These are phyloP conservation scores for Aleiodes leptofemur DNA, from an alignment of 2,888 invertebrate species.

Conservation along the genomic window DNA sequence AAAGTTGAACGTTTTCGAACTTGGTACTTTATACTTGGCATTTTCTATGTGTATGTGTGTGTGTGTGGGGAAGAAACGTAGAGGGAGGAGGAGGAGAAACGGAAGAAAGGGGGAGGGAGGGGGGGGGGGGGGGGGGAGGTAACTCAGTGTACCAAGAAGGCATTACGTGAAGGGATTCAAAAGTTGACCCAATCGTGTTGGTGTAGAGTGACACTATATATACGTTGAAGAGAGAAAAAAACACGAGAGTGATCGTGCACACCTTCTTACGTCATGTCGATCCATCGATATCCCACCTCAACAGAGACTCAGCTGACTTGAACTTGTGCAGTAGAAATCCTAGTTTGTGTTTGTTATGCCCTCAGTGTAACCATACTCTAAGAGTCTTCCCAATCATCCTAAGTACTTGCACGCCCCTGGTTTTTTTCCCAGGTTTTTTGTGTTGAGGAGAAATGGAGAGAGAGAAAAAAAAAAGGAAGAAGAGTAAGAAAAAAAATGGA, in stretches of 20 bases:
- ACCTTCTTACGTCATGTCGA: constrained; percentile 42
- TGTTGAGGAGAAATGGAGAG: constrained; percentile 33
- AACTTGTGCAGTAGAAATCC: not conserved
- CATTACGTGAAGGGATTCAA: constrained; percentile 66
- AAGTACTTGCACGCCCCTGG: constrained; percentile 57
- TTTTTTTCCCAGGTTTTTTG: constrained; percentile 47
- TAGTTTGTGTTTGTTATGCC: constrained; percentile 57
- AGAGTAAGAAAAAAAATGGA: constrained; percentile 34
- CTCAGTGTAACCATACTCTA: constrained; percentile 54
- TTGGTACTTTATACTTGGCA: constrained; percentile 61
- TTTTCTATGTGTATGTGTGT: constrained; percentile 30
- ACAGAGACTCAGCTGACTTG: constrained; percentile 49
- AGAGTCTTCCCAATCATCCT: constrained; percentile 57
- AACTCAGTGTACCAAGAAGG: constrained; percentile 57
- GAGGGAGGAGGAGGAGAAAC: not conserved
- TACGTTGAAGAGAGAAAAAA: constrained; percentile 30
- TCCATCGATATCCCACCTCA: constrained; percentile 55
- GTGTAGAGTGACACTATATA: constrained; percentile 22
- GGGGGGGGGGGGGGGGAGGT: not conserved
- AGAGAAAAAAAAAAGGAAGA: constrained; percentile 24
- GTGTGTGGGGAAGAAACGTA: constrained; percentile 7
- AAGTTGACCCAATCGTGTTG: constrained; percentile 60
- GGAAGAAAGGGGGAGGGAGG: too few species aligned
- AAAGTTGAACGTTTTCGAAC: constrained; percentile 71
- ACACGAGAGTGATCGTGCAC: constrained; percentile 7